These are phyloP conservation scores for Holothuria glaberrima DNA, from an alignment of 35 echinoderm and acorn worm genomes.

Conservation along the genomic window DNA sequence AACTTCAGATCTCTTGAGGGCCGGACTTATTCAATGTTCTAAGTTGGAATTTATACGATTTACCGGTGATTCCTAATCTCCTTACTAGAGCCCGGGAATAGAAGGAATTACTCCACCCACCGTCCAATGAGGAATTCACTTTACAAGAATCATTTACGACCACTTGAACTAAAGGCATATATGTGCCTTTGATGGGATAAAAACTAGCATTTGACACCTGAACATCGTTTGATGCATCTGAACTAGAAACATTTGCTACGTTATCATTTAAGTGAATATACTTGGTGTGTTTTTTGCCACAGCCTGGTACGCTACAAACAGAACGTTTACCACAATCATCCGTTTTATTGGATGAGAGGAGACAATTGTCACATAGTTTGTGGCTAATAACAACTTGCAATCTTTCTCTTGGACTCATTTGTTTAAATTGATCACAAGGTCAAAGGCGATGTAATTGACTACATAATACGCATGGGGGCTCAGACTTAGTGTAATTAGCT, in stretches of 20 bases:
- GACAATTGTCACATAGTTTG: conserved; percentile 24
- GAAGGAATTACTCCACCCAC: neutral
- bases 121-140: neutral
- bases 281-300: conserved; percentile 47
- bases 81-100: neutral
- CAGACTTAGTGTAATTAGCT: neutral
- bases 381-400: neutral
- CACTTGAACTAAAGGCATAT: conserved; percentile 25
- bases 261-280: conserved; percentile 46
- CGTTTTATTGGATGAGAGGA: conserved; percentile 18
- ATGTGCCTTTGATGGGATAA: neutral
- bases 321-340: conserved; percentile 28
- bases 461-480: conserved; percentile 25
- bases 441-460: conserved; percentile 23
- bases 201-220: conserved; percentile 24
- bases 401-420: conserved; percentile 29
- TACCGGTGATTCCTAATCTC: neutral
- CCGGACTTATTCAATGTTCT: neutral
- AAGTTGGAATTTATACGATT: neutral
- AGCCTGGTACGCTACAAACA: conserved; percentile 35
- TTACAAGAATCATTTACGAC: neutral
- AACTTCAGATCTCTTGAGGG: neutral
- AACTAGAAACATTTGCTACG: neutral
- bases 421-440: conserved; percentile 7
- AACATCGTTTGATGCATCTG: neutral